A percentile compares a stretch with the other conserved stretches of the same genome.
Evolutionary conservation across 2,888 invertebrate species (phyloP).

Genomic region (Stratiomys singularior): DNA sequence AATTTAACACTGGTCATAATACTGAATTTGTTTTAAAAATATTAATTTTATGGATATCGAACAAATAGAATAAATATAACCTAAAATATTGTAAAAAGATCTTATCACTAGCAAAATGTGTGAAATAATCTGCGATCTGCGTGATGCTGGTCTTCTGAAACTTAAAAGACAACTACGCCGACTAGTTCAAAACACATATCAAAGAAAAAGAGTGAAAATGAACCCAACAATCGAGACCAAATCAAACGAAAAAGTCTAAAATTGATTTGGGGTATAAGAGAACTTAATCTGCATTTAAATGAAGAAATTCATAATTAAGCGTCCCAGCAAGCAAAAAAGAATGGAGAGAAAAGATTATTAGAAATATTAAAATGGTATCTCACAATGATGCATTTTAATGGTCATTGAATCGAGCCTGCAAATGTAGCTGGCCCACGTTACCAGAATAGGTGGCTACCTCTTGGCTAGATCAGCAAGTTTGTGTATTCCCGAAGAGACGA

Average conservation of each 20-base stretch:
- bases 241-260: too few species aligned
- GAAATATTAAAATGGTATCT: background rate
- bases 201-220: background rate
- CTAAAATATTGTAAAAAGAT: constrained; percentile 21
- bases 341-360: background rate
- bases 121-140: constrained; percentile 36
- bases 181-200: background rate
- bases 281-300: constrained; percentile 44
- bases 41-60: too few species aligned
- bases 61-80: too few species aligned
- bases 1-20: too few species aligned
- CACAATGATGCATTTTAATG: background rate
- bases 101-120: constrained; percentile 29
- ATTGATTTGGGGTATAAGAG: background rate
- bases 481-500: background rate
- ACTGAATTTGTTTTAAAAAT: too few species aligned
- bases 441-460: background rate
- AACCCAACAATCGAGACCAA: background rate
- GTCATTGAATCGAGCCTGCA: background rate
- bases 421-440: background rate
- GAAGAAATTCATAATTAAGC: constrained; percentile 45
- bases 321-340: background rate
- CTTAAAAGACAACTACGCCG: background rate
- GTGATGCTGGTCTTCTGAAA: background rate
- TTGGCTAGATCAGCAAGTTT: background rate